Conservation (phyloP, 2,113 vertebrate genomes). For the Chionodraco myersi region DNA sequence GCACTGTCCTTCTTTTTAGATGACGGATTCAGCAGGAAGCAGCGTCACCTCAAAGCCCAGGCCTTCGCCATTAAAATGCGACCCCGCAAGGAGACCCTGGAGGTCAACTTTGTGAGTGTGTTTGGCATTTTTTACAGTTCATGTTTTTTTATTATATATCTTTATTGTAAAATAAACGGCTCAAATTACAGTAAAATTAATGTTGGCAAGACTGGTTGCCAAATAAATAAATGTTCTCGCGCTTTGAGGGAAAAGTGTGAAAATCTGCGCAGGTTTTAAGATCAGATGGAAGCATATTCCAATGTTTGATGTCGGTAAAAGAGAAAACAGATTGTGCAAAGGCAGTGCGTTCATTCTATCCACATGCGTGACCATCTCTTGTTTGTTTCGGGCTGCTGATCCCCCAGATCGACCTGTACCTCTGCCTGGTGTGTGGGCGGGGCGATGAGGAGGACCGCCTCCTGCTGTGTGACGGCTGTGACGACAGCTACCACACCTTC, state of each 20-base stretch:
- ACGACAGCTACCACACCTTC: conserved; percentile 98
- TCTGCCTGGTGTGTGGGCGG: conserved; percentile 95
- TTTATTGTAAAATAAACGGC: too few relatives aligned
- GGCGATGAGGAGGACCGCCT: conserved; percentile 96
- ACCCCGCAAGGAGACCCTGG: conserved; percentile 93
- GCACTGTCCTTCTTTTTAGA: conserved; percentile 56
- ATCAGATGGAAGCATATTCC: too few relatives aligned
- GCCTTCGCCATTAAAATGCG: conserved; percentile 97
- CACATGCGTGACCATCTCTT: neutral
- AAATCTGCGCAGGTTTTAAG: too few relatives aligned
- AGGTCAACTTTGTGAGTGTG: conserved; percentile 96
- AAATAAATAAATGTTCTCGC: too few relatives aligned
- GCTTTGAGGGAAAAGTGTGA: too few relatives aligned
- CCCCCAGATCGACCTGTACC: conserved; percentile 93
- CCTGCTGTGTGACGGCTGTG: conserved; percentile 96
- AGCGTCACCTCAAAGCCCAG: conserved; percentile 89
- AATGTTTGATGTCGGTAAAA: too few relatives aligned
- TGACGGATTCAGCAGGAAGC: conserved; percentile 82
- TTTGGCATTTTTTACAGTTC: neutral
- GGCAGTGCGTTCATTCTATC: too few relatives aligned
- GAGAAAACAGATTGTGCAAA: too few relatives aligned
- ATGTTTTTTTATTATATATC: neutral
- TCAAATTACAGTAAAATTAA: too few relatives aligned
- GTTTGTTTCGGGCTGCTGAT: neutral
- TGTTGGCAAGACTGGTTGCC: too few relatives aligned